These are phyloP conservation scores for Campylomormyrus tamandua DNA, from an alignment of 2,113 vertebrate genomes.

Conservation along the genomic window DNA sequence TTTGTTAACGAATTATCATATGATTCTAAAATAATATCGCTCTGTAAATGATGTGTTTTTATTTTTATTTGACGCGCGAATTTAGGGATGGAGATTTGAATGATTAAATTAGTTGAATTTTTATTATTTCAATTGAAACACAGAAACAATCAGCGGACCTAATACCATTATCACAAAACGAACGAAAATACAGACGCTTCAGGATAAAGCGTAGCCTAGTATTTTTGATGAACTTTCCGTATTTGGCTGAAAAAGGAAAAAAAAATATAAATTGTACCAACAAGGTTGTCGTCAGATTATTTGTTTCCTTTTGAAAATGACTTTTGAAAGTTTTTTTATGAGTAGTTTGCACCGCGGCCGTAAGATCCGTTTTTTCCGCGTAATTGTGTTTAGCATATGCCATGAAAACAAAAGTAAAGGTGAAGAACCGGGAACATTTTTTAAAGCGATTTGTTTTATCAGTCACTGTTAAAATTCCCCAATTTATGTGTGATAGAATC, in stretches of 20 bases:
- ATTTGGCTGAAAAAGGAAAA: neutral
- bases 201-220: neutral
- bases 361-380: neutral
- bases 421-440: neutral
- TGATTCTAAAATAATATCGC: neutral
- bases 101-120: neutral
- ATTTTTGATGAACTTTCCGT: neutral
- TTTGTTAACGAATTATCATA: neutral
- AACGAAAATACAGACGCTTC: neutral
- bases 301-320: neutral
- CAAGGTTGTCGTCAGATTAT: neutral
- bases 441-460: neutral
- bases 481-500: neutral
- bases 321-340: neutral
- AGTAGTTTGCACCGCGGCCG: neutral
- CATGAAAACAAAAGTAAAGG: neutral
- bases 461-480: neutral
- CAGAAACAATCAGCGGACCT: neutral
- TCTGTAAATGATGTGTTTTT: neutral
- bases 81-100: neutral
- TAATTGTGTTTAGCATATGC: neutral
- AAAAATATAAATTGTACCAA: neutral
- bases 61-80: neutral
- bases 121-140: neutral
- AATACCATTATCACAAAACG: neutral